A percentile compares a stretch with the other conserved stretches of the same genome.
Evolutionary conservation across 2,113 vertebrate genomes (phyloP).

Genomic region (Orcinus orca): DNA sequence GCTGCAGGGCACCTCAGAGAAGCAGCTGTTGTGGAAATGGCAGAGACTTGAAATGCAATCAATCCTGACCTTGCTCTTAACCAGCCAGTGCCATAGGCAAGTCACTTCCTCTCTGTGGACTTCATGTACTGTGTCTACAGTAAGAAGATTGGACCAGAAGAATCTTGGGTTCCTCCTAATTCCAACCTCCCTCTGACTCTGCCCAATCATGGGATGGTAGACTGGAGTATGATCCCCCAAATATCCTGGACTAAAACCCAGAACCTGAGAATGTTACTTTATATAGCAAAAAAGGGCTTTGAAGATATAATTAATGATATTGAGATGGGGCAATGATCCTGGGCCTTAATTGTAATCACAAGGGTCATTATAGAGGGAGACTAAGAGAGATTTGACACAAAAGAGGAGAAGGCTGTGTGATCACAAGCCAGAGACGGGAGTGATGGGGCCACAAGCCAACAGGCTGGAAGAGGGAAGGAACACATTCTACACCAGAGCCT

Average conservation of each 20-base stretch:
- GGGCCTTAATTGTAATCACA: not conserved
- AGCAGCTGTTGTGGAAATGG: not conserved
- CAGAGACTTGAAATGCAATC: not conserved
- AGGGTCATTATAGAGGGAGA: not conserved
- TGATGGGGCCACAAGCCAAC: not conserved
- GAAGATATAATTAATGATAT: not conserved
- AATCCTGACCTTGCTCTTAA: not conserved
- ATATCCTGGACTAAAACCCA: not conserved
- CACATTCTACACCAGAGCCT: not conserved
- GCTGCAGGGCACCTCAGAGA: not conserved
- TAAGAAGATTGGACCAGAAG: not conserved
- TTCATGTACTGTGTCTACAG: not conserved
- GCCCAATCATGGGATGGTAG: not conserved
- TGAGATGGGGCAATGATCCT: not conserved
- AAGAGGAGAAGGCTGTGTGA: not conserved
- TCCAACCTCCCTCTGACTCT: not conserved
- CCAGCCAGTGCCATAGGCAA: accelerated
- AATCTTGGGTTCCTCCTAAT: not conserved
- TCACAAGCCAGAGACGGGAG: not conserved
- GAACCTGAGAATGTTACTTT: not conserved
- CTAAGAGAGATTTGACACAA: not conserved
- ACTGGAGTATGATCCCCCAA: not conserved
- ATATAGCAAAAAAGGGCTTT: not conserved
- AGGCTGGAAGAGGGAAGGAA: not conserved
- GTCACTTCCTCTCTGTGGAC: not conserved